Percentiles rank a stretch among this genome's conserved stretches.
phyloP scores from a whole-genome alignment of 23 tunicate genomes.

The Trididemnum clinides region DNA sequence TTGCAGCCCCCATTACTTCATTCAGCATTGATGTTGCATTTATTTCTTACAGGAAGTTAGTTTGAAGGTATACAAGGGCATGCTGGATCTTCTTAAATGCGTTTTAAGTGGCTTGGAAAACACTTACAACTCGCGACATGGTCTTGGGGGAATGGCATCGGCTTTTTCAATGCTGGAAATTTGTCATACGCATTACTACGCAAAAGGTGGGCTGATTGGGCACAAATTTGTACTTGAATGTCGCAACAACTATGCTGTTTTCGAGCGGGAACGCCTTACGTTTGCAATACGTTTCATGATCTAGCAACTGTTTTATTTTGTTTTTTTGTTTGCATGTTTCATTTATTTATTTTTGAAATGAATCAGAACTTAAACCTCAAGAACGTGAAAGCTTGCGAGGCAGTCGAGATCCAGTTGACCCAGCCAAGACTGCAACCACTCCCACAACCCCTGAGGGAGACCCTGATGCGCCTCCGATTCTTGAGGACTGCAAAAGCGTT shows the following conservation, averaged over 20 bases:
- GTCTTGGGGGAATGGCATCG: constrained; percentile 94
- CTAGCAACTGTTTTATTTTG: too few relatives aligned
- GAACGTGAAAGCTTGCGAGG: constrained; percentile 41
- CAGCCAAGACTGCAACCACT: neutral
- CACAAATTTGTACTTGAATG: too few relatives aligned
- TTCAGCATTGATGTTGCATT: too few relatives aligned
- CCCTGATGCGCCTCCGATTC: neutral
- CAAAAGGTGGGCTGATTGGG: constrained; percentile 77
- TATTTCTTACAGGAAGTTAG: constrained; percentile 86
- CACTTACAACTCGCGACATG: constrained; percentile 74
- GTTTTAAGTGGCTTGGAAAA: constrained; percentile 83
- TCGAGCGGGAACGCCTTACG: too few relatives aligned
- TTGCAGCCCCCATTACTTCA: too few relatives aligned
- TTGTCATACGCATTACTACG: constrained; percentile 96
- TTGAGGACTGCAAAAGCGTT: neutral
- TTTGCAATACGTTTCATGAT: too few relatives aligned
- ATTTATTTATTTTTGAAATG: neutral
- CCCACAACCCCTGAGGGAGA: neutral
- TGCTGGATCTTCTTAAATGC: constrained; percentile 92
- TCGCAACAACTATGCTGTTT: too few relatives aligned
- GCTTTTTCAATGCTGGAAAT: constrained; percentile 85
- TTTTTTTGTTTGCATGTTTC: neutral
- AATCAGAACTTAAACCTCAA: constrained; percentile 42
- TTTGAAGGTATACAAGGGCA: constrained; percentile 89
- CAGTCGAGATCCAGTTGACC: constrained; percentile 16